Base-by-base conservation (phyloP, 2,113 vertebrate genomes). In the Laterallus jamaicensis region DNA sequence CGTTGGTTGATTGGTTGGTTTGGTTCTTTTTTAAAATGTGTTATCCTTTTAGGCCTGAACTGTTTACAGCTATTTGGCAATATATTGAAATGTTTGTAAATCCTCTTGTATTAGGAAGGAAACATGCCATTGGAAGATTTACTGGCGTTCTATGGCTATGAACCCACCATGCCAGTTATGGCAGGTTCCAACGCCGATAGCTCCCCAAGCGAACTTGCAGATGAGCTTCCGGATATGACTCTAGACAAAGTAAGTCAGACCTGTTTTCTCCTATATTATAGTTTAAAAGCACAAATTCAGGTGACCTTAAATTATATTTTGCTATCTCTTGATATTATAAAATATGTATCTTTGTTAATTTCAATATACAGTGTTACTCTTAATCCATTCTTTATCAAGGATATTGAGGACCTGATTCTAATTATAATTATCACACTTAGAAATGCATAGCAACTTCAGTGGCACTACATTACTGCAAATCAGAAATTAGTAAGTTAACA, bases 191-290 rank as follows among this genome's bases (percentile, higher is more conserved):
- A 98, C 96, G 98, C 98, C 6, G 98, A 99, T 95, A 99, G 99
- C 92, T 99, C 99, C 37, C 99, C 99, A 60, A 99, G 98, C 95
- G 99, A 99, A 96, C 98, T 99, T 84, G 99, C 99, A 31, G 99
- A 99, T 97, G 99, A 99, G 63, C 98, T 99, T 58, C 99, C 99
- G 71, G 99, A 99, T 95, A 99, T 99, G 99, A 99, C 99, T 94
- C 97, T 99, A 84, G 99, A 99, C 97, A 99, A 99, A 98, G 99
- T 99, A 97, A 98, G 97, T 97, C 6, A 49, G 24, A 95, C 66
- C 26, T 0, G 0, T 69, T 80, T 85, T 67, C 19, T 15, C 5
- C 32, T 37, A 2, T 62, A 19, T 32, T 25, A 8, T 3, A 32
- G 3, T 90, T 85, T 77, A 15, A 92, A 87, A 42, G 55, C 28